phyloP scores from a whole-genome alignment of 2,797 vertebrate genomes.

The Prunella strophiata region DNA sequence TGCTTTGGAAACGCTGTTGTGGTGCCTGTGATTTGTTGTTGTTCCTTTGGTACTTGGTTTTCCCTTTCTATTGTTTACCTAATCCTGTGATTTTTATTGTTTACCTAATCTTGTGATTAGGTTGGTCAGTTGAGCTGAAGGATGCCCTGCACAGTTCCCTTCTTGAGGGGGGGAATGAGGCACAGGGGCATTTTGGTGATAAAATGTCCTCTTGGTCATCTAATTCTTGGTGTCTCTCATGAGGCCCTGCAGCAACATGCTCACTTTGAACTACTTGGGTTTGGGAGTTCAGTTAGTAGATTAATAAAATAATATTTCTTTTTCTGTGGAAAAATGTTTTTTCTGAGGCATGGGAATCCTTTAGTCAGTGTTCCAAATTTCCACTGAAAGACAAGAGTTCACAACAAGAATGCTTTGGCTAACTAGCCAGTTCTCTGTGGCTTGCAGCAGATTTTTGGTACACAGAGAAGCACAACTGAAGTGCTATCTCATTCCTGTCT shows the following conservation, averaged over 20 bases:
- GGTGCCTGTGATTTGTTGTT: not conserved
- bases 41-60: not conserved
- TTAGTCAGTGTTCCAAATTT: slow-evolving; percentile 21
- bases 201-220: not conserved
- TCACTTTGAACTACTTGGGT: not conserved
- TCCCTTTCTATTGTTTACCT: not conserved
- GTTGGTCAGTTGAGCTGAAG: not conserved
- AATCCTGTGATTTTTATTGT: not conserved
- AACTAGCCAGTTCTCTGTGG: not conserved
- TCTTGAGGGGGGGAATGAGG: not conserved
- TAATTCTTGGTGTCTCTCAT: not conserved
- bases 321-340: not conserved
- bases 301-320: not conserved
- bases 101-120: not conserved
- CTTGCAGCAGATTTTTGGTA: slow-evolving; percentile 12
- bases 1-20: not conserved
- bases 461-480: not conserved
- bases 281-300: not conserved
- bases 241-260: not conserved
- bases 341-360: slow-evolving; percentile 21
- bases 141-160: not conserved
- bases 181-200: not conserved
- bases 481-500: slow-evolving; percentile 18
- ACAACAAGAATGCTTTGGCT: not conserved
- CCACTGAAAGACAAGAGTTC: not conserved